Evolutionary conservation across 2,113 vertebrate genomes (phyloP).

Genomic region (Petromus typicus): DNA sequence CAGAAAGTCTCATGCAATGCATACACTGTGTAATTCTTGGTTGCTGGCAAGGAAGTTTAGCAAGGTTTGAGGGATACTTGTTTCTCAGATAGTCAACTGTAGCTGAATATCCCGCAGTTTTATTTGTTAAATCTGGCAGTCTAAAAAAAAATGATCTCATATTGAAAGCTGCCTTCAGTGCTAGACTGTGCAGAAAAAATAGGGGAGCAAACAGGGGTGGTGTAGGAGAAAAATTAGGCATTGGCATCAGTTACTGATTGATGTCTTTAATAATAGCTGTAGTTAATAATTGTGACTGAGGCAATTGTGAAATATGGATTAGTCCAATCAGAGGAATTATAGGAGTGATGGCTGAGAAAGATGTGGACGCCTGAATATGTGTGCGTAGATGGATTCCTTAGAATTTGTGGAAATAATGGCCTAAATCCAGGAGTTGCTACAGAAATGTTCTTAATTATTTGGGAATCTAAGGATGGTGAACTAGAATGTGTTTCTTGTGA

Average conservation of each 20-base stretch:
- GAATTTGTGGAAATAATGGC: not conserved
- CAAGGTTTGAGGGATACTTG: not conserved
- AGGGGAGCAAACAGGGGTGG: not conserved
- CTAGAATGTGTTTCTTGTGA: not conserved
- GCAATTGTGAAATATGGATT: not conserved
- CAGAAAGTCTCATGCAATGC: not conserved
- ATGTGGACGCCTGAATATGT: not conserved
- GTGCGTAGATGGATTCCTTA: not conserved
- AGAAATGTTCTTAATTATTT: not conserved
- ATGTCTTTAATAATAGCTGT: not conserved
- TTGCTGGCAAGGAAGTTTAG: not conserved
- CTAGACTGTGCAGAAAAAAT: not conserved
- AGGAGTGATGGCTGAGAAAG: not conserved
- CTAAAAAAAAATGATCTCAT: not conserved
- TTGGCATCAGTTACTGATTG: not conserved
- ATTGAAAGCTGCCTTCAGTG: not conserved
- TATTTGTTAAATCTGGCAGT: not conserved
- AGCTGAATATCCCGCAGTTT: not conserved
- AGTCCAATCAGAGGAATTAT: not conserved
- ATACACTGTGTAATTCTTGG: not conserved
- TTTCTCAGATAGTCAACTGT: constrained; percentile 32
- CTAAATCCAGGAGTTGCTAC: not conserved
- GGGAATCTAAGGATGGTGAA: not conserved
- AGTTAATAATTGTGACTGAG: not conserved
- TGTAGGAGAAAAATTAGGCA: not conserved